Evolutionary conservation across 2,888 invertebrate genomes (phyloP), one percentile per base, ranked within the genome.

Genomic region (Mythimna impura): DNA sequence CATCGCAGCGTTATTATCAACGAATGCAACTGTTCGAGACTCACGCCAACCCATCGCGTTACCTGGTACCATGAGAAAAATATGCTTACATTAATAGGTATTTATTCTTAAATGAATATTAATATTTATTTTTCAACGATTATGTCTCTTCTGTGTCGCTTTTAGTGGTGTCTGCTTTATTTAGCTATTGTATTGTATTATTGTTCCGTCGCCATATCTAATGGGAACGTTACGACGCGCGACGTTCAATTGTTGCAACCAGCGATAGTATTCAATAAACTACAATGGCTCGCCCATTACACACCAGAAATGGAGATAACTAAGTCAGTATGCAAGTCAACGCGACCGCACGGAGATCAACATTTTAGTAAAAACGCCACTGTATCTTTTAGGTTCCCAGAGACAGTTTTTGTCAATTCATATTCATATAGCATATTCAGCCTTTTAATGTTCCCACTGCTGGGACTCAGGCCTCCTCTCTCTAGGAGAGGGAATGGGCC

Each of bases 61-160:
- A n/a, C 20, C 47, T 17, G 30, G 30, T 30, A 43, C 14, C 20
- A 50, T 34, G 22, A 74, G 62, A 63, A 63, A 72, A 72, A 74
- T 54, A 7, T 52, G 61, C 55, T 30, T 25, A n/a, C 47, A 47
- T 7, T 22, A 43, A 68, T 52, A n/a, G n/a, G n/a, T n/a, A 20
- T 25, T 47, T n/a, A 36, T 47, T 71, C 7, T 12, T 10, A 40
- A 36, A 17, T 17, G 9, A 43, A 43, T 43, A 43, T 43, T 43
- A 9, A 62, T 22, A 61, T 17, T 61, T 22, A 34, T 43, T 64
- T 43, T 63, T 34, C 67, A 67, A 67, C 47, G 17, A 47, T 2
- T 34, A n/a, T 36, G 20, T 64, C 36, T 10, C 10, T 40, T 72
- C 8, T 47, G 17, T 30, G 60, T 43, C 40, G 43, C 10, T 34